Conservation (phyloP, 2,797 vertebrate genomes). For the Gallirallus australis region DNA sequence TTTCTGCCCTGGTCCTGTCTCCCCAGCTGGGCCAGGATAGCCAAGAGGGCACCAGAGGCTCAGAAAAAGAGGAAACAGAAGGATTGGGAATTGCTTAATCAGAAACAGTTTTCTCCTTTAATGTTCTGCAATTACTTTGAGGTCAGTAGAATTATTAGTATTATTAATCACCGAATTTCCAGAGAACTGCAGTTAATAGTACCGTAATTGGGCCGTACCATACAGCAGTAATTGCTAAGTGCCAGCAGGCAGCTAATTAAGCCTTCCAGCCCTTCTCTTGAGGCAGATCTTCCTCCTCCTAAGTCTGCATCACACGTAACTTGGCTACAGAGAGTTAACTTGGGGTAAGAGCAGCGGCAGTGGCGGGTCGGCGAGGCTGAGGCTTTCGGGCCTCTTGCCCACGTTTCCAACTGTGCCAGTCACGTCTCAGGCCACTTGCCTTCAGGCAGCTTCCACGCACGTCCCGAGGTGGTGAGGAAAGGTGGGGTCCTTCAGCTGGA, state of each 20-base stretch:
- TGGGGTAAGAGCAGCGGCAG: neutral
- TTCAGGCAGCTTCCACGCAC: rapidly evolving
- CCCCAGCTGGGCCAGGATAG: neutral
- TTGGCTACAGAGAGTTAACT: neutral
- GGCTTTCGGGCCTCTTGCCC: neutral
- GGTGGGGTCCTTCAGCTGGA: neutral
- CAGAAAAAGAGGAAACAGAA: neutral
- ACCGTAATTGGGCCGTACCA: neutral
- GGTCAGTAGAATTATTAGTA: slow-evolving; percentile 61
- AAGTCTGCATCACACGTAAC: rapidly evolving
- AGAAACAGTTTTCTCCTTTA: slow-evolving; percentile 41
- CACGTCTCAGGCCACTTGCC: neutral
- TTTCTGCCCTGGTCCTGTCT: neutral
- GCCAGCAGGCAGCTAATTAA: slow-evolving; percentile 32
- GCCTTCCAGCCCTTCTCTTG: neutral
- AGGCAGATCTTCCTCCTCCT: neutral
- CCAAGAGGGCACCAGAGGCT: neutral
- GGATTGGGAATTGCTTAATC: slow-evolving; percentile 27
- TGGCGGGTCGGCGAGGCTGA: rapidly evolving
- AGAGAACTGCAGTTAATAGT: slow-evolving; percentile 37
- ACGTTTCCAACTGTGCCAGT: rapidly evolving
- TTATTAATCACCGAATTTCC: slow-evolving; percentile 52
- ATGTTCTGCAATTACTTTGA: slow-evolving; percentile 53
- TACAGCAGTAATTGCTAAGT: slow-evolving; percentile 20
- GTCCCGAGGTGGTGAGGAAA: neutral